Base-by-base conservation (phyloP, 2,888 invertebrate genomes). In the Autographa pulchrina region DNA sequence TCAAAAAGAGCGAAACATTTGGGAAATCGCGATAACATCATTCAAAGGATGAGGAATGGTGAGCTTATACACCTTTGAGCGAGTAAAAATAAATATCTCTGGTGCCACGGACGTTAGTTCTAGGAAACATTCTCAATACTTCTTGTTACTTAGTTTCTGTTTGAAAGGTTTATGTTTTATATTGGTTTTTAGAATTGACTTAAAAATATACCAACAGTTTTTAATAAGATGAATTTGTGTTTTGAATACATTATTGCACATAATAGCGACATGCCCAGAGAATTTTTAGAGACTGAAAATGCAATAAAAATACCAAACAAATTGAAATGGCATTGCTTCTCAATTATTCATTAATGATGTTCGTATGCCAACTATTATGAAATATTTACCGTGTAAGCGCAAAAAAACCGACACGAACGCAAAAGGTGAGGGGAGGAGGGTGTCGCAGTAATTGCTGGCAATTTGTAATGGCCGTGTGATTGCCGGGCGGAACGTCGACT, bases 381-480 rank as follows among this genome's bases (percentile, higher is more conserved):
- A 86, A 89, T 87, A 89, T 89, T 88, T 85, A 83, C 83, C 85
- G 86, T 85, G 85, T 87, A 83, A 83, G 85, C 85, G 83, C 83
- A 84, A 88, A 89, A 89, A 90, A 91, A 89, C 74, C 85, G 85
- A 86, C 90, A 90, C 88, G 89, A 90, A 88, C 88, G 87, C 85
- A 88, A 83, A 87, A 88, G 85, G 85, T 84, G 85, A 85, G 90
- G 88, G 86, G 85, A 86, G 89, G 91, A 88, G 88, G 90, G 92
- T 91, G 92, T 93, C 91, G 93, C 88, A 84, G 92, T 95, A 95
- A 95, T 95, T 91, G 91, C 91, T 85, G 84, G 94, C 94, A 95
- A 95, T 95, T 95, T 95, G 94, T 95, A 94, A 94, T 94, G 92
- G 92, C 92, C 92, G 90, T 93, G 93, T 93, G 95, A 95, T 95